Base-by-base conservation (phyloP, 2,113 vertebrate genomes). In the Zootoca vivipara region DNA sequence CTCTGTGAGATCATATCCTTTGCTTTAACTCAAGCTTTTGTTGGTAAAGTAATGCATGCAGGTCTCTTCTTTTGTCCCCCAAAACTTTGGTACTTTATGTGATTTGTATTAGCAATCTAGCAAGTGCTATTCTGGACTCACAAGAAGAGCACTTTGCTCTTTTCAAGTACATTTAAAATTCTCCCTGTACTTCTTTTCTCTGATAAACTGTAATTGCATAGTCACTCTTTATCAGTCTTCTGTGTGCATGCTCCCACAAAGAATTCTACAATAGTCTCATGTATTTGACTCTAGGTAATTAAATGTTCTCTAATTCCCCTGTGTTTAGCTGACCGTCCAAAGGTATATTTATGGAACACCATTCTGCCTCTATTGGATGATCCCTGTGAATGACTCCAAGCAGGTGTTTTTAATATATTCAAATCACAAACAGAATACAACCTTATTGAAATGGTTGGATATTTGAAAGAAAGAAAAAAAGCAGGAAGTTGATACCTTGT, bases 121-220 rank as follows among this genome's bases (percentile, higher is more conserved):
- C 72, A 87, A 90, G 4, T 28, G 69, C 0, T 4, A 82, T 28
- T 75, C 0, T 84, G 18, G 13, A 70, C 35, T 79, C 38, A 12
- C 64, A 70, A 28, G 86, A 28, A 89, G 10, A n/a, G 6, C 40
- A 18, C 40, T 87, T 3, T 2, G 83, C 90, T 90, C 40, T 90
- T 91, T 35, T 15, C 24, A 75, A 67, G 78, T 13, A 28, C 89
- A 24, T 20, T 73, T 74, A 3, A 16, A 83, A 89, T 90, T 89
- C 52, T 83, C 89, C 22, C 28, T 7, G 83, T 26, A 18, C 89
- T 42, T 4, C 0, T 69, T 79, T 70, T 62, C 24, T 52, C 15
- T 1, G 70, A 64, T 12, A 88, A 5, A 87, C 79, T 84, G 73
- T 83, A 87, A 85, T 70, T 69, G 84, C 91, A 85, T 0, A 2